These are phyloP conservation scores for Malacoctenus gilli DNA, from an alignment of 2,797 vertebrate species.

Conservation along the genomic window DNA sequence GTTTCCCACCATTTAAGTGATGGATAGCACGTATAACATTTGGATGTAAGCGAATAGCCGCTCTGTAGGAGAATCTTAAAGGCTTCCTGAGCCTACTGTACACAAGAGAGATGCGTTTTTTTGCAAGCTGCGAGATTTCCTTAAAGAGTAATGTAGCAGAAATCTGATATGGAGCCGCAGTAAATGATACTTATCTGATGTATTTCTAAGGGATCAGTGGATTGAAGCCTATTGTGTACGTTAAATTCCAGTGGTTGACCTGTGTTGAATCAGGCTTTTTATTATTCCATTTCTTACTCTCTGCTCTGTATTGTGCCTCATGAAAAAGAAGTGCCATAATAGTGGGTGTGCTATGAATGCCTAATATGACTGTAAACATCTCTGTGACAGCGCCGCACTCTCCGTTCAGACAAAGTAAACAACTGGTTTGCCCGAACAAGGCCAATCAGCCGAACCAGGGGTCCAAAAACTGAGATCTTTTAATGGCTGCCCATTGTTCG, in stretches of 20 bases:
- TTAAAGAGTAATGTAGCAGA: conserved; percentile 54
- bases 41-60: conserved; percentile 12
- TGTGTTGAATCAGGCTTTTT: conserved; percentile 42
- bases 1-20: conserved; percentile 34
- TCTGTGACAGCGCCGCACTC: conserved; percentile 21
- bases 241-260: conserved; percentile 61
- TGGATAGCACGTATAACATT: conserved; percentile 15
- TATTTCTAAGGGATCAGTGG: conserved; percentile 40
- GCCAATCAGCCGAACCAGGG: conserved; percentile 40
- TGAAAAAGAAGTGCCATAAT: conserved; percentile 38
- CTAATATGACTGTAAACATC: conserved; percentile 47
- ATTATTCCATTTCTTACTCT: conserved; percentile 33
- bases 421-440: conserved; percentile 30
- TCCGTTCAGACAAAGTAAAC: conserved; percentile 50
- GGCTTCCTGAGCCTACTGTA: conserved; percentile 35
- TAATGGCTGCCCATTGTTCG: conserved; percentile 53
- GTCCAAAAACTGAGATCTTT: conserved; percentile 54
- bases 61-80: conserved; percentile 24
- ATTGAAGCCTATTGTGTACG: conserved; percentile 23
- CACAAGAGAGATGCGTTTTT: conserved; percentile 31
- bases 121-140: conserved; percentile 30
- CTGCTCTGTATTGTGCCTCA: conserved; percentile 17
- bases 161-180: conserved; percentile 39
- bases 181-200: conserved; percentile 58
- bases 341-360: conserved; percentile 37